Evolutionary conservation across 1,140 invertebrate genomes (phyloP).

Genomic region (Leptinotarsa defecta): DNA sequence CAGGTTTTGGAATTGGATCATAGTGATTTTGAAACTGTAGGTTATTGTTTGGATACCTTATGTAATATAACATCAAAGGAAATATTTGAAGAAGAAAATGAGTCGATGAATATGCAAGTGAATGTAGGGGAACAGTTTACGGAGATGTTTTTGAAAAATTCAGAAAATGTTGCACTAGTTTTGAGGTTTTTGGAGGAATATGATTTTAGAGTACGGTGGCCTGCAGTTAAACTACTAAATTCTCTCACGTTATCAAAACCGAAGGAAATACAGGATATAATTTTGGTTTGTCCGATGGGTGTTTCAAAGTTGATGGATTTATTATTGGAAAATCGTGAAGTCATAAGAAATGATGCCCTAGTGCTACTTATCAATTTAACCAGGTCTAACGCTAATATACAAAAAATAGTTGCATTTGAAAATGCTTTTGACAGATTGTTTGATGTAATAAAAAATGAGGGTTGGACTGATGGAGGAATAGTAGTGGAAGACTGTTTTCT

Average conservation of each 20-base stretch:
- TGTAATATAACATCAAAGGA: conserved; percentile 88
- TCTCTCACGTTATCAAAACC: conserved; percentile 79
- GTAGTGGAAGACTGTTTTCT: conserved; percentile 97
- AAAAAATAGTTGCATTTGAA: conserved; percentile 99
- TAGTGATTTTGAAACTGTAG: conserved; percentile 88
- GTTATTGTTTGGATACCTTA: conserved; percentile 89
- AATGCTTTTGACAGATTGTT: conserved; percentile 97
- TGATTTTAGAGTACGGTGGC: conserved; percentile 89
- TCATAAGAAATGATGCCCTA: conserved; percentile 94
- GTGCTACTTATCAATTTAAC: conserved; percentile 92
- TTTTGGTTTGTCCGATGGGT: conserved; percentile 95
- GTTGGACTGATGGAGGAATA: conserved; percentile 92
- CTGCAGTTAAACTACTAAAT: conserved; percentile 84
- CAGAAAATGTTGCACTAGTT: conserved; percentile 83
- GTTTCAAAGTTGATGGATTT: conserved; percentile 97
- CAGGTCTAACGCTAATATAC: conserved; percentile 95
- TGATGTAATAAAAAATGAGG: conserved; percentile 91
- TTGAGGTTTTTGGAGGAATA: conserved; percentile 92
- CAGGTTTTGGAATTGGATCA: conserved; percentile 82
- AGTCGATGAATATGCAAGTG: conserved; percentile 49
- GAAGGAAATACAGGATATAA: conserved; percentile 93
- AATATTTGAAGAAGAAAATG: conserved; percentile 80
- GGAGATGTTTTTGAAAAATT: conserved; percentile 95
- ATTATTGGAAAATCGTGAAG: conserved; percentile 89
- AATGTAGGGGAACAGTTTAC: conserved; percentile 93